Percentiles rank a stretch among this genome's conserved stretches.
phyloP scores from a whole-genome alignment of 2,113 vertebrate species.

The Oncorhynchus clarkii region DNA sequence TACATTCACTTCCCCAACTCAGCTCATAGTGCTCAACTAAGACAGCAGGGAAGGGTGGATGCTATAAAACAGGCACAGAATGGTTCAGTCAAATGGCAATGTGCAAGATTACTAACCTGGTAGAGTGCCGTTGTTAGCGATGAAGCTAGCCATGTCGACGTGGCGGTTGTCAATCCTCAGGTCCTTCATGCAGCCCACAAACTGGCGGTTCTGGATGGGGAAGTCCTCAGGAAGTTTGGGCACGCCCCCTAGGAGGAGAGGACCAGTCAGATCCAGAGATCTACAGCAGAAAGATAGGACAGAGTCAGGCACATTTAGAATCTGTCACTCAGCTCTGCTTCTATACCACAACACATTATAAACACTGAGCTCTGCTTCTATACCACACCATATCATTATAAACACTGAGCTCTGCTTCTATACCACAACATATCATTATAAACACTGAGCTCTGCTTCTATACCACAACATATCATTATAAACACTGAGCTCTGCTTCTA shows the following conservation, averaged over 20 bases:
- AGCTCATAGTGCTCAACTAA: neutral
- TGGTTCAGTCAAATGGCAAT: neutral
- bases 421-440: no score
- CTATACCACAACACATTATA: neutral
- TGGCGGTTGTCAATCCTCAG: constrained; percentile 84
- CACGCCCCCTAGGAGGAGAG: constrained; percentile 87
- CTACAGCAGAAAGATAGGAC: constrained; percentile 58
- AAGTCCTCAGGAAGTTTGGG: constrained; percentile 90
- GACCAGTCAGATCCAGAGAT: constrained; percentile 91
- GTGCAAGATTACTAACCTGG: constrained; percentile 72
- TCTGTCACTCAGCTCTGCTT: neutral
- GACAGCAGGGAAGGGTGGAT: neutral
- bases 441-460: no score
- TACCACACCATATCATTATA: no score
- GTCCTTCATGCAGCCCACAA: constrained; percentile 90
- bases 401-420: no score
- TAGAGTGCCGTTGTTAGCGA: constrained; percentile 91
- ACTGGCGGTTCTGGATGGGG: constrained; percentile 83
- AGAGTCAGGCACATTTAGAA: constrained; percentile 10
- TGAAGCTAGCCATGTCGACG: constrained; percentile 89
- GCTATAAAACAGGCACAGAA: neutral
- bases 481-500: no score
- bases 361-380: neutral
- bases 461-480: constrained; percentile 11
- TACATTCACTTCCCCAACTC: constrained; percentile 18